Base-by-base conservation (phyloP, 2,888 invertebrate species). In the Belgica antarctica region DNA sequence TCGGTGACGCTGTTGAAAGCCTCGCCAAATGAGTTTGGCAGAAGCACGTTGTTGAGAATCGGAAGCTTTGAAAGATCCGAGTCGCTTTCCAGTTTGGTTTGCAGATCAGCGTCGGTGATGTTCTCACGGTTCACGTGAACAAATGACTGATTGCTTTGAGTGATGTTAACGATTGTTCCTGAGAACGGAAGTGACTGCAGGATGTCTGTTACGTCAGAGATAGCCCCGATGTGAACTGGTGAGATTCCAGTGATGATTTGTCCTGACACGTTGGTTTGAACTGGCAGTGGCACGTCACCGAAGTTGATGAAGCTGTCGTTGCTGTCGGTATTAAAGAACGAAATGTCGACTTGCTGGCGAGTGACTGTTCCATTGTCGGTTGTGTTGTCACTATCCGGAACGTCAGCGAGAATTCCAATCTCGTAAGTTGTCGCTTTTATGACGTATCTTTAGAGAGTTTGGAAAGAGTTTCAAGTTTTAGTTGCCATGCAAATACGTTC, bases 351-450 rank as follows among this genome's bases (percentile, higher is more conserved):
- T 71, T 83, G 81, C 74, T 84, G 83, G 71, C 82, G 81, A 71
- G 62, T 71, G 1, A 70, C 36, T 25, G 70, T 78, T 72, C 78
- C 79, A 69, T 78, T 77, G 31, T 77, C 77, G 12, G 79, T 79
- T 8, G 78, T 79, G 19, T 81, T 81, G 47, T 81, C 81, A 71
- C 79, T 80, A 31, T 75, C 74, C 1, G 78, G 79, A 1, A 80
- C 81, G 72, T 85, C 83, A 2, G 85, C 84, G 28, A 85, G 77
- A 72, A 85, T 83, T 70, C 85, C 85, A 73, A 85, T 82, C 78
- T 85, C 85, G 73, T 85, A 85, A 36, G 85, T 83, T 3, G 84
- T 79, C 0, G 84, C 83, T 74, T 81, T 83, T 70, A 85, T 82
- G 12, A 85, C 81, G 72, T 84, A 84, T 72, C 85, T 85, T 72